Evolutionary conservation across 2,797 vertebrate species (phyloP).

Genomic region (Ctenochaetus hawaiiensis): DNA sequence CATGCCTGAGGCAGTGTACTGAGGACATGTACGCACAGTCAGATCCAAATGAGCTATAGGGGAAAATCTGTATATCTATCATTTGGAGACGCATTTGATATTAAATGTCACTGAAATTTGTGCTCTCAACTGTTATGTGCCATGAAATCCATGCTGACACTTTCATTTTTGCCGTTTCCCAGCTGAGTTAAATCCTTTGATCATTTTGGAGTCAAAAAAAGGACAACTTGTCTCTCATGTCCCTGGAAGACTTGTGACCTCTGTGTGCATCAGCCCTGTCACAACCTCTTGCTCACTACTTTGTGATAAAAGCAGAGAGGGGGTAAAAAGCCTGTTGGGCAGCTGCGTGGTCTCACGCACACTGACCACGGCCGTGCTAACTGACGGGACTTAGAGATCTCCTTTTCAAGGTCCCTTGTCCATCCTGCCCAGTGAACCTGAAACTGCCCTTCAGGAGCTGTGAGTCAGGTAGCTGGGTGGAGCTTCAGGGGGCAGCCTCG

Average conservation of each 20-base stretch:
- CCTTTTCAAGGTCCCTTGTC: slow-evolving; percentile 9
- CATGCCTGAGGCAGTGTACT: slow-evolving; percentile 39
- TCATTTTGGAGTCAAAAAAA: slow-evolving; percentile 13
- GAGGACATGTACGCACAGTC: slow-evolving; percentile 19
- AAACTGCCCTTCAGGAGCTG: slow-evolving; percentile 44
- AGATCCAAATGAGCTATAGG: slow-evolving; percentile 35
- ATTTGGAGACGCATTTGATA: slow-evolving; percentile 21
- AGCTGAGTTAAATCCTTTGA: not conserved
- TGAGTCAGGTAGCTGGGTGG: slow-evolving; percentile 66
- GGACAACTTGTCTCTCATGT: slow-evolving; percentile 6
- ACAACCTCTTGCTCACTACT: slow-evolving; percentile 43
- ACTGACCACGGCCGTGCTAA: not conserved
- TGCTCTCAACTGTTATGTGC: not conserved
- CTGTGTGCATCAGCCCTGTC: slow-evolving; percentile 41
- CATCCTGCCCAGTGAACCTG: slow-evolving; percentile 47
- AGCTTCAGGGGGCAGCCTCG: slow-evolving; percentile 34
- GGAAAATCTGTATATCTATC: slow-evolving; percentile 39
- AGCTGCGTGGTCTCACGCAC: slow-evolving; percentile 13
- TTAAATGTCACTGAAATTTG: not conserved
- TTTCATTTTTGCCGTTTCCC: slow-evolving; percentile 2
- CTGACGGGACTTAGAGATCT: slow-evolving; percentile 27
- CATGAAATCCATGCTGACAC: slow-evolving; percentile 15
- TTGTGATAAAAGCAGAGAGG: slow-evolving; percentile 17
- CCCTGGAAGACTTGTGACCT: slow-evolving; percentile 26
- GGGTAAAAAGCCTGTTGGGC: slow-evolving; percentile 17